These are phyloP conservation scores for Leuctra nigra DNA, from an alignment of 2,888 invertebrate species.

Conservation along the genomic window DNA sequence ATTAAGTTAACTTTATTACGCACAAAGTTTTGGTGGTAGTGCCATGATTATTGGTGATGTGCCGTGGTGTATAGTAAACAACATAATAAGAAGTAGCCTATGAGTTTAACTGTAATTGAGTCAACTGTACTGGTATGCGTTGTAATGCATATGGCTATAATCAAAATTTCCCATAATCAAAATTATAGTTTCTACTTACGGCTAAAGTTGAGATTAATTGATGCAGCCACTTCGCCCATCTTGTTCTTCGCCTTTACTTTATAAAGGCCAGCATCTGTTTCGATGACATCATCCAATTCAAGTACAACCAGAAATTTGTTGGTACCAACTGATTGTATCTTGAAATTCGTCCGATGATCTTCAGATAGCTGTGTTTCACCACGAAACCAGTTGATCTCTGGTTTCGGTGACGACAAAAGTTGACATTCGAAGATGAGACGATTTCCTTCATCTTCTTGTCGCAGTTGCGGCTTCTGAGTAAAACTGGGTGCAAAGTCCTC, in stretches of 20 bases:
- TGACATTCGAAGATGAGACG: slow-evolving; percentile 92
- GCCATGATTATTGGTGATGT: too few species aligned
- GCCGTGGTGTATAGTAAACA: too few species aligned
- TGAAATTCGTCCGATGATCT: slow-evolving; percentile 80
- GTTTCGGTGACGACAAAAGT: slow-evolving; percentile 78
- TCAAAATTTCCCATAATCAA: too few species aligned
- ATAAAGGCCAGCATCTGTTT: slow-evolving; percentile 92
- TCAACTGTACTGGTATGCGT: too few species aligned
- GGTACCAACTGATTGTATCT: slow-evolving; percentile 75
- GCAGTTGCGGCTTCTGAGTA: slow-evolving; percentile 93
- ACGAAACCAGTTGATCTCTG: slow-evolving; percentile 87
- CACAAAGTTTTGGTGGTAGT: too few species aligned
- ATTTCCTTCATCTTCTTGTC: slow-evolving; percentile 95
- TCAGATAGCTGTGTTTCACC: slow-evolving; percentile 79
- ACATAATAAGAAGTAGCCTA: too few species aligned
- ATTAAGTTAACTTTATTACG: too few species aligned
- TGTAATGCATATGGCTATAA: too few species aligned
- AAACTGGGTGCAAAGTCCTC: slow-evolving; percentile 98
- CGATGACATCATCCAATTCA: slow-evolving; percentile 92
- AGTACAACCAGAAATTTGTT: slow-evolving; percentile 88
- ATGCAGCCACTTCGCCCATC: slow-evolving; percentile 95
- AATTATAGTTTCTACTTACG: too few species aligned
- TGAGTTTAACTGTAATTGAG: too few species aligned
- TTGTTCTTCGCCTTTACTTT: slow-evolving; percentile 95
- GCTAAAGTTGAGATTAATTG: slow-evolving; percentile 95